A percentile compares a stretch with the other conserved stretches of the same genome.
These are phyloP conservation scores for Cuculus canorus DNA, from an alignment of 2,797 vertebrate species.

Conservation along the genomic window DNA sequence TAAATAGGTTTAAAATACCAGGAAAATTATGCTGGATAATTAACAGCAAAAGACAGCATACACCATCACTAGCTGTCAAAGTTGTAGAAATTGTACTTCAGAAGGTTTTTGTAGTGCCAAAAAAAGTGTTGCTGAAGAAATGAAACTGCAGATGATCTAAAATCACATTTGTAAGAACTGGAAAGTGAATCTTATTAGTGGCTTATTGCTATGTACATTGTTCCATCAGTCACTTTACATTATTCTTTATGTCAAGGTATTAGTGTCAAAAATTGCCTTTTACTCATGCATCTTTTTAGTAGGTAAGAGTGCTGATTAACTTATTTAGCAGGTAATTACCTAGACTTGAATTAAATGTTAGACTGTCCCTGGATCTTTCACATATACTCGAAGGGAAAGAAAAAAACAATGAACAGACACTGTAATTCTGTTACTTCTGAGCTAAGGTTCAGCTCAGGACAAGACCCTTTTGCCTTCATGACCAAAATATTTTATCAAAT, in stretches of 20 bases:
- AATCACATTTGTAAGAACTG: slow-evolving; percentile 10
- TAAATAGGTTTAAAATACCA: background rate
- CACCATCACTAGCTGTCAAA: background rate
- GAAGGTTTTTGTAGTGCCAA: slow-evolving; percentile 20
- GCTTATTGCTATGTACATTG: slow-evolving; percentile 50
- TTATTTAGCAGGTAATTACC: slow-evolving; percentile 57
- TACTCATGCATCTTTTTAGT: slow-evolving; percentile 38
- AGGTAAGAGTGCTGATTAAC: slow-evolving; percentile 61
- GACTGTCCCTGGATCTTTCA: background rate
- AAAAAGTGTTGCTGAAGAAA: slow-evolving; percentile 27
- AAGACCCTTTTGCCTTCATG: background rate
- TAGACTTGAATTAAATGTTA: slow-evolving; percentile 32
- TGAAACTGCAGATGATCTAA: slow-evolving; percentile 44
- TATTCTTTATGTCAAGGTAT: slow-evolving; percentile 53
- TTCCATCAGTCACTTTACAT: slow-evolving; percentile 55
- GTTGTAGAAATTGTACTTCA: slow-evolving; percentile 19
- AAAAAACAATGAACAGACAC: background rate
- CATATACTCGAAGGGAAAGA: background rate
- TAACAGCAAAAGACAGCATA: background rate
- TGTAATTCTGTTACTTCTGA: background rate
- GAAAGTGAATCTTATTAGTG: slow-evolving; percentile 63
- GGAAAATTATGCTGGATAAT: slow-evolving; percentile 15
- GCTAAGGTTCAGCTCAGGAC: background rate
- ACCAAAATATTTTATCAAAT: background rate
- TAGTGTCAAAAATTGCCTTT: slow-evolving; percentile 62